A percentile compares a stretch with the other conserved stretches of the same genome.
Evolutionary conservation across 2,797 vertebrate species (phyloP).

Genomic region (Helarctos malayanus): DNA sequence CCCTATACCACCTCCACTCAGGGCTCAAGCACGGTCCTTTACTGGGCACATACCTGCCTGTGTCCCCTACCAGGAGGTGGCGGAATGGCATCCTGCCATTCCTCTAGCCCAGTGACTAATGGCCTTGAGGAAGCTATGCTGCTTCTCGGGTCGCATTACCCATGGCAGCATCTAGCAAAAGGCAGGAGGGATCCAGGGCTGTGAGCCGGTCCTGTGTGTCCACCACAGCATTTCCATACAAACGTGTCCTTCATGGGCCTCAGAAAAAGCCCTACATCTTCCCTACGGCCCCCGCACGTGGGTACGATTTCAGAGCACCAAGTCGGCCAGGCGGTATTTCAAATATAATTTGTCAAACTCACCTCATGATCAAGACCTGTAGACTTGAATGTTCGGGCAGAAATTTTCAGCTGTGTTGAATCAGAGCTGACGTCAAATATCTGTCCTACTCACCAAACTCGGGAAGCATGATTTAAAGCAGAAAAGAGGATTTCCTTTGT

Average conservation of each 20-base stretch:
- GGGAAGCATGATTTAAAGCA: slow-evolving; percentile 56
- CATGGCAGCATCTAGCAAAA: no score
- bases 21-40: not conserved
- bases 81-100: not conserved
- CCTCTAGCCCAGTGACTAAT: not conserved
- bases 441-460: not conserved
- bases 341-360: slow-evolving; percentile 50
- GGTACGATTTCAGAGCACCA: not conserved
- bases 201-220: not conserved
- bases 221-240: not conserved
- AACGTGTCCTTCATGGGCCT: not conserved
- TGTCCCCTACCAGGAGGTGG: not conserved
- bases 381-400: not conserved
- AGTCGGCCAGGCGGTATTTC: not conserved
- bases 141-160: not conserved
- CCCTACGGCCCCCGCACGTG: not conserved
- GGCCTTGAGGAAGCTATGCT: not conserved
- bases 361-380: slow-evolving; percentile 10
- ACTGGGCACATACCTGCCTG: not conserved
- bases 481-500: slow-evolving; percentile 49
- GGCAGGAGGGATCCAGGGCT: not conserved
- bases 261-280: not conserved
- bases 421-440: slow-evolving; percentile 58
- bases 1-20: not conserved
- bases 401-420: slow-evolving; percentile 66